Evolutionary conservation across 2,797 vertebrate genomes (phyloP).

Genomic region (Macropodus opercularis): DNA sequence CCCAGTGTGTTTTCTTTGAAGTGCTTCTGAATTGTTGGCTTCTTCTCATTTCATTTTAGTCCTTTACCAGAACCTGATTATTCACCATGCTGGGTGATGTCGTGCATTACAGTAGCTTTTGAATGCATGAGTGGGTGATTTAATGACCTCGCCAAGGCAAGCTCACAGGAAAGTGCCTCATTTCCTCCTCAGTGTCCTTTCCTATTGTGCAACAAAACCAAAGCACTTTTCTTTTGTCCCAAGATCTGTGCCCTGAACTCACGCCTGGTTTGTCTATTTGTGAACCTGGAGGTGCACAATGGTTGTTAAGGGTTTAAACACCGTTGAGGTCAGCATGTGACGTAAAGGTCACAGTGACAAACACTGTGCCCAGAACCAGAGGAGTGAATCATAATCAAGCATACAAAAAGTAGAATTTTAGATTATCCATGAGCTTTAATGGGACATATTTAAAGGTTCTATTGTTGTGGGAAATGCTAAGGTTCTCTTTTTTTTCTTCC

Average conservation of each 20-base stretch:
- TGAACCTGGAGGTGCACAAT: background rate
- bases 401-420: background rate
- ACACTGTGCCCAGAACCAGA: background rate
- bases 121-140: constrained; percentile 6
- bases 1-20: constrained; percentile 41
- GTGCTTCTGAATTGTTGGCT: constrained; percentile 39
- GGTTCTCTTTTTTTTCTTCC: background rate
- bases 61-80: constrained; percentile 18
- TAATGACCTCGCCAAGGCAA: constrained; percentile 39
- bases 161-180: background rate
- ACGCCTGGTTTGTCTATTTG: background rate
- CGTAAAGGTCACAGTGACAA: background rate
- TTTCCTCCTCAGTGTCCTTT: constrained; percentile 5
- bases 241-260: background rate
- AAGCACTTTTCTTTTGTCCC: constrained; percentile 1
- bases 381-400: background rate
- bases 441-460: background rate
- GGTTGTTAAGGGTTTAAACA: background rate
- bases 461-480: background rate
- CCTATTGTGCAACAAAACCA: constrained; percentile 1
- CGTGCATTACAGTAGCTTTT: background rate
- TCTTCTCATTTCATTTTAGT: constrained; percentile 43
- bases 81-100: constrained; percentile 16
- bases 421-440: background rate
- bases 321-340: background rate